A percentile compares a stretch with the other conserved stretches of the same genome.
Conservation (phyloP, 2,113 vertebrate species). For the Etia nguti region DNA sequence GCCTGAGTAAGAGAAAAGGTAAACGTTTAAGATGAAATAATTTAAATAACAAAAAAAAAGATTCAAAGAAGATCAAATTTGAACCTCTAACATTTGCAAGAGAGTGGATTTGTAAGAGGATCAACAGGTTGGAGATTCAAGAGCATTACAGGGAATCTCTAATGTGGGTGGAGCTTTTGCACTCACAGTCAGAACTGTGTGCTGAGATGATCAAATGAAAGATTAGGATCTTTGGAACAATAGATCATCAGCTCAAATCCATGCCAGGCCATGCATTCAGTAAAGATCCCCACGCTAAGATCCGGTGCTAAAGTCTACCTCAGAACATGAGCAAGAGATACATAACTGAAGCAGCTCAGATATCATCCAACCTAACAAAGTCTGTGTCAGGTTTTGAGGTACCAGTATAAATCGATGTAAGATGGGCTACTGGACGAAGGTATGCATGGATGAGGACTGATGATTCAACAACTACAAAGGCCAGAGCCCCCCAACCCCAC, state of each 20-base stretch:
- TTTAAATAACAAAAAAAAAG: too few relatives aligned
- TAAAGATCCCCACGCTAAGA: background rate
- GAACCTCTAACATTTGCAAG: too few relatives aligned
- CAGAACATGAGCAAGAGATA: background rate
- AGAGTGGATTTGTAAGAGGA: too few relatives aligned
- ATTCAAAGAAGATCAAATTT: too few relatives aligned
- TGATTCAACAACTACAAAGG: background rate
- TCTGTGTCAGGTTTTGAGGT: background rate
- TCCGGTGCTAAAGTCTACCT: background rate
- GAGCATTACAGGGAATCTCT: too few relatives aligned
- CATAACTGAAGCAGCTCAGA: background rate
- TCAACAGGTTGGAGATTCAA: too few relatives aligned
- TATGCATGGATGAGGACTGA: rapidly evolving
- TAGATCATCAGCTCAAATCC: background rate
- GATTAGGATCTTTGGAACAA: background rate
- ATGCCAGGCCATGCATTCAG: background rate
- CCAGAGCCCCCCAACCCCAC: background rate
- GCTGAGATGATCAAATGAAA: background rate
- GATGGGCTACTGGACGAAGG: background rate
- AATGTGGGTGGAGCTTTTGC: background rate
- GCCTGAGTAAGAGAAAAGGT: too few relatives aligned
- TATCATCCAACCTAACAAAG: background rate
- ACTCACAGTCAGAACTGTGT: background rate
- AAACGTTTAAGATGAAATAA: too few relatives aligned
- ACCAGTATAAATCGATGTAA: background rate